These are phyloP conservation scores for Platycheirus rosarum DNA, from an alignment of 2,888 invertebrate species.

Conservation along the genomic window DNA sequence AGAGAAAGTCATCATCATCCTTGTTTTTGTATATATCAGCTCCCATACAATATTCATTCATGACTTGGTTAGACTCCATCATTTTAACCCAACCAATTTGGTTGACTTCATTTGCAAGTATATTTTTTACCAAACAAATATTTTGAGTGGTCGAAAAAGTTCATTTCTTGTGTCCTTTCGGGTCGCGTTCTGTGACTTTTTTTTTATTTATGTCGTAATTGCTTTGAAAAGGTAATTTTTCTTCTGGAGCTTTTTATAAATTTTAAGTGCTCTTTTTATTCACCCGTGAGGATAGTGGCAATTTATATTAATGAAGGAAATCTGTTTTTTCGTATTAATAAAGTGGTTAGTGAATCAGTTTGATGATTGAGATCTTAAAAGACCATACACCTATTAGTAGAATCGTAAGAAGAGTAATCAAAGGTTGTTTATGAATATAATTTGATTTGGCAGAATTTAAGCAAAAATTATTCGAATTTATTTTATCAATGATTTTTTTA, in stretches of 20 bases:
- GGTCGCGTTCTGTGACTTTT: slow-evolving; percentile 1
- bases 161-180: slow-evolving; percentile 9
- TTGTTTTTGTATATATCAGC: slow-evolving; percentile 4
- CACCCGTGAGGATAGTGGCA: neutral
- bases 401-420: too few species aligned
- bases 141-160: slow-evolving; percentile 8
- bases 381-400: too few species aligned
- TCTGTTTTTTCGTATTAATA: neutral
- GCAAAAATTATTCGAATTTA: too few species aligned
- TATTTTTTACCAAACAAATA: too few species aligned
- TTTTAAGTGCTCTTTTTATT: neutral
- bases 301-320: neutral
- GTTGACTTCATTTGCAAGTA: slow-evolving; percentile 38
- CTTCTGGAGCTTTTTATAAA: neutral
- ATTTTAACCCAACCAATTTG: slow-evolving; percentile 28
- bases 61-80: slow-evolving; percentile 24
- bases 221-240: slow-evolving; percentile 1
- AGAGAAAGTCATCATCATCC: slow-evolving; percentile 21
- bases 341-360: neutral
- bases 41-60: slow-evolving; percentile 33
- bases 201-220: slow-evolving; percentile 25
- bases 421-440: too few species aligned
- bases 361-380: neutral
- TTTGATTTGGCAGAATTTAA: too few species aligned
- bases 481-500: too few species aligned